Evolutionary conservation across 2,797 vertebrate species (phyloP), one percentile per base, ranked within the genome.

Genomic region (Silurus aristotelis): DNA sequence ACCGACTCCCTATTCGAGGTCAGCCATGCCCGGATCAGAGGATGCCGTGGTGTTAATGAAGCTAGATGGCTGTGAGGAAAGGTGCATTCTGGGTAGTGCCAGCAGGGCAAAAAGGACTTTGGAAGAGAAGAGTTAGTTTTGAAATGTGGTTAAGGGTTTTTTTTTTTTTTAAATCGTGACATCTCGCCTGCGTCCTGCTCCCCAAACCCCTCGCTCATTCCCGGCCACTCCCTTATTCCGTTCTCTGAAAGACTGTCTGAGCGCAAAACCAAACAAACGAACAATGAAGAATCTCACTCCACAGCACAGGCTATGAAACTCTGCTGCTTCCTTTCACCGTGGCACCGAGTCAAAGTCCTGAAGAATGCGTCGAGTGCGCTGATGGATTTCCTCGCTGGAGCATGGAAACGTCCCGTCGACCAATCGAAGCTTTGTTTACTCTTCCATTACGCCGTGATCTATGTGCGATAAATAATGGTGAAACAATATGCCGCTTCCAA

Each of bases 11-110:
- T n/a, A 58, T 46, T 60, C 19, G 10, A 56, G 43, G 64, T 84
- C 86, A 86, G 87, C 84, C 76, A 84, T 76, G 31, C 66, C 77
- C 75, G 68, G 76, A 60, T 64, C 88, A 76, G 87, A 82, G 58
- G 79, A 92, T 87, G 90, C 82, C 80, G 67, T 31, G 31, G n/a
- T 66, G 63, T 77, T 82, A 84, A 84, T 80, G 79, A 75, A 27
- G 73, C 15, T 38, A 56, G 75, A 73, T 73, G 67, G 72, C 77
- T 43, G 73, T 3, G 15, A 31, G 46, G 14, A 75, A 56, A 60
- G 60, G 14, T 9, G 61, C 60, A 80, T 80, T 64, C 6, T 48
- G 60, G 80, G 72, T 31, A 80, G 76, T 67, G 83, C 52, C 56
- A 67, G 79, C 19, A 64, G 52, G 10, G 61, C 38, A 48, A 27